Evolutionary conservation across 2,797 vertebrate genomes (phyloP), one percentile per base, ranked within the genome.

Genomic region (Erethizon dorsatum): DNA sequence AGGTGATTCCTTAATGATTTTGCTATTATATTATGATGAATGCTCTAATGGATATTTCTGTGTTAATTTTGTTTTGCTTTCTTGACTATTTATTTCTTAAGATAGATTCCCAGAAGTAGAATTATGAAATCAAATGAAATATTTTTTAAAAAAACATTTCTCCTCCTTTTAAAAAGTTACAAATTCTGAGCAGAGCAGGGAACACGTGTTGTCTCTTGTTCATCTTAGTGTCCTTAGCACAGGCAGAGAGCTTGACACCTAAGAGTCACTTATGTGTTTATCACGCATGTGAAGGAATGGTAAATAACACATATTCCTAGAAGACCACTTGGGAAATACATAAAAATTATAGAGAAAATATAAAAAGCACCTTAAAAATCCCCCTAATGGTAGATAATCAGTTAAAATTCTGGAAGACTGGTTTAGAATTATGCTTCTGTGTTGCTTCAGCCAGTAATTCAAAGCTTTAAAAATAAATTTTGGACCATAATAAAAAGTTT

Each of bases 11-110:
- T 91, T 57, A 33, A 56, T 17, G 37, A 61, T 88, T 90, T 71
- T 95, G 10, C 57, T 84, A 4, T 96, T 47, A 77, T 87, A 4
- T 96, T 15, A 50, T 8, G 31, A 94, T 65, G 85, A 83, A 80
- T 91, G 41, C 5, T 28, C 33, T 83, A 45, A 33, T 90, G 86
- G 88, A 75, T 26, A 87, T 95, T 96, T 94, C 26, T 61, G 61
- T 84, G 59, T 80, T 86, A 89, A 79, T 54, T 94, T 89, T 96
- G 37, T 85, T 96, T 57, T 89, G 45, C 65, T 83, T 97, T 93
- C 59, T 92, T 84, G 20, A 78, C 90, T 78, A 77, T 77, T 31
- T 77, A 45, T 95, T 90, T 20, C 57, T 90, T 61, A 90, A 17
- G 33, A 67, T 50, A 94, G 31, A 79, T 57, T 95, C 26, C 31